Evolutionary conservation across 2,797 vertebrate genomes (phyloP), one percentile per base, ranked within the genome.

Genomic region (Sitta carolinensis): DNA sequence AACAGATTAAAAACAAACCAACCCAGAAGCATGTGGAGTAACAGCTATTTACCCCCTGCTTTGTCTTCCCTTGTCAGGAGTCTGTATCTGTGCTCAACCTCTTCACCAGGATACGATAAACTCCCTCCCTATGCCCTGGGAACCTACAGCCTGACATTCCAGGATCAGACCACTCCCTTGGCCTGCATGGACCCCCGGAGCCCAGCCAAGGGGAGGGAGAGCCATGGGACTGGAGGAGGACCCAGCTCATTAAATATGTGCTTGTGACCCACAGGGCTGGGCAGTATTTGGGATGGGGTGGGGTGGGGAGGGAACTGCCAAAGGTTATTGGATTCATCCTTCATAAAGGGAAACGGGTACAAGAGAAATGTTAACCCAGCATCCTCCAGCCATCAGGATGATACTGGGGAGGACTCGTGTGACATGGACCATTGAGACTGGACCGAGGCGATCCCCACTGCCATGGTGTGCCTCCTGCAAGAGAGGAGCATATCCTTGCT

Each of bases 21-120:
- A 14, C 7, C 5, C 23, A 38, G 62, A 55, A 67, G 36, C 54
- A 30, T 2, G 1, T 74, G 67, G 42, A 61, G 17, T 74, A 48
- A 55, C 20, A 38, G 20, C 36, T 43, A 2, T 91, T 94, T 5
- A 81, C 16, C 6, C 7, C 19, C 45, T 82, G 32, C 61, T 36
- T 32, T 84, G 32, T 61, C 26, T 73, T 27, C 19, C 32, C 16
- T 77, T 78, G 52, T 20, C 93, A 99, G 99, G 99, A 99, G 89
- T 99, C 99, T 0, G 98, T 99, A 66, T 99, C 99, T 1, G 99
- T 99, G 87, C 98, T 99, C 86, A 99, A 99, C 97, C 98, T 99
- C 89, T 99, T 99, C 98, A 99, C 99, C 74, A 98, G 99, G 97
- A 99, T 99, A 98, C 98, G 99, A 97, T 99, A 99, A 96, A 96